Evolutionary conservation across 2,797 vertebrate genomes (phyloP), one percentile per base, ranked within the genome.

Genomic region (Characodon lateralis): DNA sequence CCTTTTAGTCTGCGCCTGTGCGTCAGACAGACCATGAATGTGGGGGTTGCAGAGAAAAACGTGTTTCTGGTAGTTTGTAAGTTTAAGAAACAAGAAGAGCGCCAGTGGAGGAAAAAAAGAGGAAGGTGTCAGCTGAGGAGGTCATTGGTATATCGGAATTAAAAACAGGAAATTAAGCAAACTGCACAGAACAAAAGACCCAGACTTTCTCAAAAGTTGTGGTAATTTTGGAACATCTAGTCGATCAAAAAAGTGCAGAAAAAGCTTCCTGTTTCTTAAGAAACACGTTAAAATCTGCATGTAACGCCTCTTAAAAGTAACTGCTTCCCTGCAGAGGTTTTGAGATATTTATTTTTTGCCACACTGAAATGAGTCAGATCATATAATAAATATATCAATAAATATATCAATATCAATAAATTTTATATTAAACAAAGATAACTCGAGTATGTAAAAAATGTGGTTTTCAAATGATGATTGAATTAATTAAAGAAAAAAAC

Each of bases 1-100:
- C 46, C 55, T 81, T 83, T 74, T 22, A 76, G 87, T 79, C 79
- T 84, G 82, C 55, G 81, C 26, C n/a, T 72, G n/a, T 7, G 79
- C 26, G 63, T 26, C 55, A 71, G 56, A 43, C 46, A 71, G 68
- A 24, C 71, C 50, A 14, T 43, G 48, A 59, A 74, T 48, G 59
- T 48, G 61, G 66, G 72, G 81, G 69, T 75, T 1, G 48, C 69
- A 72, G 78, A 82, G 59, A 68, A 78, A 78, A 70, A 2, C 68
- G 61, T 28, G 35, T 69, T 50, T 79, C 48, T 76, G 51, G n/a
- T 70, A 82, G 55, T 43, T 48, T 24, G 65, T 39, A 66, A 83
- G 43, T 55, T 58, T 18, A 43, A 77, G 35, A 53, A 80, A 84
- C 59, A 69, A 78, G 14, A 39, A 85, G 28, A 81, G 75, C 12